Evolutionary conservation across 2,888 invertebrate species (phyloP), one percentile per base, ranked within the genome.

Genomic region (Tolmerus cingulatus): DNA sequence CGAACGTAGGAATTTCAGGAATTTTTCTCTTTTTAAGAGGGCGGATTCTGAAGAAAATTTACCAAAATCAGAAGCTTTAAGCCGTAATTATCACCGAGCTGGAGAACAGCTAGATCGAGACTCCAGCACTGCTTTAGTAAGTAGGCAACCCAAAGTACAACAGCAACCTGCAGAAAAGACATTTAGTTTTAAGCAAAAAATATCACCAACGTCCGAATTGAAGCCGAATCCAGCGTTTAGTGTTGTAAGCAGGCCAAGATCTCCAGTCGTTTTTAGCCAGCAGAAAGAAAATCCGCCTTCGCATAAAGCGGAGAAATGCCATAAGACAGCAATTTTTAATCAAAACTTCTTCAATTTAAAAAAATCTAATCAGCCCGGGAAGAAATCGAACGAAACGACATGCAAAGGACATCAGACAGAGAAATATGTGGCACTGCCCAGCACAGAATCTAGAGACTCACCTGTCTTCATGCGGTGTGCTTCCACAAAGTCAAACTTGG

Each of bases 21-120:
- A 76, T 23, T 88, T 89, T 86, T 87, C 88, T 23, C 79, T 89
- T 23, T 89, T 89, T 23, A 87, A 87, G 55, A 79, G 81, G 43
- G 89, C 90, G 4, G 92, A 92, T 19, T 91, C 93, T 0, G 92
- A 92, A 87, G 93, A 93, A 87, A 90, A 92, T 89, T 88, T 93
- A 46, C 89, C 90, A 88, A 87, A 55, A 88, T 87, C 74, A 74
- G 77, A 51, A 74, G 51, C 40, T 27, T 16, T 74, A 7, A 81
- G 37, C 5, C 43, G 14, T 40, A 57, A 51, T 66, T 37, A n/a
- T 77, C 84, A 43, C 55, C 81, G 46, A 66, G 30, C 7, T 81
- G 85, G 77, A 89, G 89, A 89, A 57, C 87, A 88, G 9, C 87
- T 74, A 86, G 79, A 23, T 74, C n/a, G 46, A 57, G 4, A 81